Evolutionary conservation across 2,888 invertebrate species (phyloP), one percentile per base, ranked within the genome.

Genomic region (Agrilus cyanescens): DNA sequence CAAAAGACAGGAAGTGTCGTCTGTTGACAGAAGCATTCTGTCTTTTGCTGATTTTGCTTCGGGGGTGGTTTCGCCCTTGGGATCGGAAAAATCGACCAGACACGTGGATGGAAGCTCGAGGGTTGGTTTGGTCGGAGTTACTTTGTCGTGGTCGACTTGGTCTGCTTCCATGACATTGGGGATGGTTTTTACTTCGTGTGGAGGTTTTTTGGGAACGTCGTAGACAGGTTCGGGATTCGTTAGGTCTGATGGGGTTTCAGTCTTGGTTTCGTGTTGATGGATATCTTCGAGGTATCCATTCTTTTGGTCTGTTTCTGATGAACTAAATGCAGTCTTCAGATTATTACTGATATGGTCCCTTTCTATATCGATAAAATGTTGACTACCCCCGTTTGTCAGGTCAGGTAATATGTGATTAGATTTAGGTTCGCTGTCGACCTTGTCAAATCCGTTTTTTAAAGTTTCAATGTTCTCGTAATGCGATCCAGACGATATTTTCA

Each of bases 21-120:
- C 67, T 2, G 64, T 62, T 12, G 61, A 60, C 30, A 67, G 46
- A 12, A 67, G 56, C 66, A 68, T 66, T 8, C 65, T 50, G 43
- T 66, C 63, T 53, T 65, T 66, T 4, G 57, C 62, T 1, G 62
- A 62, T 41, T 53, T 56, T 3, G 37, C 20, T 12, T 57, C 52
- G 14, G 41, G 37, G 16, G 43, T 35, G 15, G 39, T 43, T 30
- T 43, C 39, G 29, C 44, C 51, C n/a, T 16, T 35, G 8, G 44
- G 37, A 15, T 52, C 51, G 5, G 50, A 45, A 7, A 47, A 34
- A 15, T 53, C 54, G 12, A 44, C 46, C 14, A 53, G 46, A 20
- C 46, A 50, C 16, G 51, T 49, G 12, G 42, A 47, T 14, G 48
- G 48, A 40, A 58, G 51, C 13, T 48, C 54, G 7, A 49, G 41